Base-by-base conservation (phyloP, 2,113 vertebrate genomes). In the Sinocyclocheilus grahami region DNA sequence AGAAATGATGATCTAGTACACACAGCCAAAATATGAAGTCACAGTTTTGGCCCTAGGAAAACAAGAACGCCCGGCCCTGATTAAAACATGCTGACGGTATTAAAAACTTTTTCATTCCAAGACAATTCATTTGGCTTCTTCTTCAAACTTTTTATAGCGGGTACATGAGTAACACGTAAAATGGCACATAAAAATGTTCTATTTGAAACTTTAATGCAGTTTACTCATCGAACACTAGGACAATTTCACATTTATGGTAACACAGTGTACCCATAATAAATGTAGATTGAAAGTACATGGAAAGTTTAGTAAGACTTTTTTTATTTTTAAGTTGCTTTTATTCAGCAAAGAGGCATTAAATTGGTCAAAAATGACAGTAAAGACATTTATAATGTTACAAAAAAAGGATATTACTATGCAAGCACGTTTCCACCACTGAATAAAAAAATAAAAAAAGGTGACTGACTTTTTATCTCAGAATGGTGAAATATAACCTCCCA, bases 21-120 rank as follows among this genome's bases (percentile, higher is more conserved):
- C 51, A 9, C 20, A 13, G 58, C 78, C 78, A 80, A 24, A 80
- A 63, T 63, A 63, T 80, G 58, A 80, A 80, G 78, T 80, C 78
- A 78, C 33, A 62, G 78, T 80, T 39, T 42, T 80, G 33, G 4
- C 60, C 18, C 27, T 78, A 60, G 53, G 58, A 63, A 62, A 80
- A 80, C 55, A 80, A 80, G 22, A 24, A 80, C 37, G n/a, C 37
- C 58, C 78, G 62, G 30, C 58, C 58, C 53, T 80, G 37, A 80
- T 42, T 80, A 13, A 80, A 80, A 80, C 78, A 80, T 80, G 13
- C 33, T 80, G 78, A 80, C 1, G 7, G 58, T 24, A 63, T 58
- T 80, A 80, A 80, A 39, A 80, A 42, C 37, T 0, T 9, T 63
- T 63, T 67, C 6, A 37, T 18, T 78, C 39, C 62, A 69, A 55